These are phyloP conservation scores for Alces alces DNA, from an alignment of 2,113 vertebrate species.

Conservation along the genomic window DNA sequence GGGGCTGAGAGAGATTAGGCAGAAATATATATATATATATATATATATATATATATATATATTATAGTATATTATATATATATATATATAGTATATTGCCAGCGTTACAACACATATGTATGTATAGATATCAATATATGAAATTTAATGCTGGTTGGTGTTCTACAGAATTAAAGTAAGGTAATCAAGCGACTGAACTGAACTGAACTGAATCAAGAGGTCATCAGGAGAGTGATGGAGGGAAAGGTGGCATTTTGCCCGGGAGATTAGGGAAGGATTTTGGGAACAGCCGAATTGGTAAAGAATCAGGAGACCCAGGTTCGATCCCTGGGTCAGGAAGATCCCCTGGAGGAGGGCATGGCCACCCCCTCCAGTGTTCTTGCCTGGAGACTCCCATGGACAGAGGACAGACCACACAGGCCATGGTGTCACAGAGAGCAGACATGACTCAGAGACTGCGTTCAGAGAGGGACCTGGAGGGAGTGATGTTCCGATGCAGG, in stretches of 20 bases:
- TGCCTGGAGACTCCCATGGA: background rate
- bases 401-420: background rate
- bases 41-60: too few relatives aligned
- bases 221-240: background rate
- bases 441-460: background rate
- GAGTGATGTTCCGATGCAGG: accelerated
- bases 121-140: background rate
- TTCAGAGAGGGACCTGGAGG: background rate
- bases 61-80: too few relatives aligned
- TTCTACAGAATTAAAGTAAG: background rate
- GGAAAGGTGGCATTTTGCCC: background rate
- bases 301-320: background rate
- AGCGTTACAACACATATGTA: background rate
- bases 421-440: background rate
- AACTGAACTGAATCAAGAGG: background rate
- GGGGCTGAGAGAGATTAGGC: background rate
- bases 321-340: background rate
- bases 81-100: too few relatives aligned
- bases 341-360: background rate
- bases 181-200: background rate
- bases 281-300: background rate
- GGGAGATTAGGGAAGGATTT: background rate
- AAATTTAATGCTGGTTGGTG: background rate
- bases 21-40: background rate
- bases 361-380: background rate